A percentile compares a stretch with the other conserved stretches of the same genome.
Evolutionary conservation across 2,797 vertebrate species (phyloP).

Genomic region (Discoglossus pictus): DNA sequence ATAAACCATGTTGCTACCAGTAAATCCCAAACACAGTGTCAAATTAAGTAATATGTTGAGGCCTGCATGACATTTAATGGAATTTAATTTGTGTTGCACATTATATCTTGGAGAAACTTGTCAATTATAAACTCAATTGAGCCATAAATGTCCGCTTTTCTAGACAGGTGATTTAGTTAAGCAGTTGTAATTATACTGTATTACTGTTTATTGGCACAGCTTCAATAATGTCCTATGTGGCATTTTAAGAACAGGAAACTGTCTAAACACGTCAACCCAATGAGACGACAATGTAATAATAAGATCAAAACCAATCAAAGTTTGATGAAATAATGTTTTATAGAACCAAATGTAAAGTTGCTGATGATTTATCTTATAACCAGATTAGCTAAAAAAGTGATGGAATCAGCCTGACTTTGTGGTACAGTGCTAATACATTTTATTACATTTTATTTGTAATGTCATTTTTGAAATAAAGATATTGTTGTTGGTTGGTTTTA

Average conservation of each 20-base stretch:
- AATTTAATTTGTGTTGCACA: conserved; percentile 13
- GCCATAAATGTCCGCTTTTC: conserved; percentile 10
- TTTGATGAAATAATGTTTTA: too few species aligned
- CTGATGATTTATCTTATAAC: too few species aligned
- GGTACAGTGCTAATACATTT: too few species aligned
- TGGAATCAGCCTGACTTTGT: too few species aligned
- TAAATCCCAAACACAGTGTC: neutral
- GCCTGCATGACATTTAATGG: neutral
- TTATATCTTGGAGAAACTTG: conserved; percentile 2
- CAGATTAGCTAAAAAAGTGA: too few species aligned
- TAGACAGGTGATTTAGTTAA: conserved; percentile 25
- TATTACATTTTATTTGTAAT: too few species aligned
- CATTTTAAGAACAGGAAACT: neutral
- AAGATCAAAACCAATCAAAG: too few species aligned
- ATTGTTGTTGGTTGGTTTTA: too few species aligned
- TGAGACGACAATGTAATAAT: too few species aligned
- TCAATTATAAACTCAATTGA: conserved; percentile 18
- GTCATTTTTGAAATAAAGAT: too few species aligned
- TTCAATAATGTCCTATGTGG: conserved; percentile 1
- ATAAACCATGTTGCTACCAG: neutral
- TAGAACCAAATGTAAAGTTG: too few species aligned
- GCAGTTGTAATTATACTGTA: neutral
- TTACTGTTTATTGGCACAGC: conserved; percentile 4
- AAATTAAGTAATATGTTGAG: conserved; percentile 8
- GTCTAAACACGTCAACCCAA: neutral